Conservation (phyloP, 1,140 invertebrate species). For the Papilio machaon region DNA sequence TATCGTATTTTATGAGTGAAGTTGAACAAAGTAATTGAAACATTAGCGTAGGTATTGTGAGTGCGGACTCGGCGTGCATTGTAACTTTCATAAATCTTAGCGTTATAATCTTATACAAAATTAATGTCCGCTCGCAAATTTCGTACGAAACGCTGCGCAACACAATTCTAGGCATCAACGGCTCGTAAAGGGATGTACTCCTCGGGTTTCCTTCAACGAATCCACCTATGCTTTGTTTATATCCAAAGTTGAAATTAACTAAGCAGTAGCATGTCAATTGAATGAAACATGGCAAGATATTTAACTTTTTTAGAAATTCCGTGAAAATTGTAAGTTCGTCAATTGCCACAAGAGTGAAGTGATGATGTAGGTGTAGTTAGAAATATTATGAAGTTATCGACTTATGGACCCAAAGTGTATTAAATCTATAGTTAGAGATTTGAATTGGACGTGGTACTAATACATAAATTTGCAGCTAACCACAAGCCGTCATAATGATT, state of each 20-base stretch:
- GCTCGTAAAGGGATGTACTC: neutral
- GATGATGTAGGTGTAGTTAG: too few relatives aligned
- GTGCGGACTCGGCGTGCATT: neutral
- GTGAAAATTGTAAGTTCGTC: too few relatives aligned
- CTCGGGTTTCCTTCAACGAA: neutral
- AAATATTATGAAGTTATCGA: too few relatives aligned
- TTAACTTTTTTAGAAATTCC: too few relatives aligned
- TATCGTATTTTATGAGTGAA: neutral
- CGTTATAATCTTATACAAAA: neutral
- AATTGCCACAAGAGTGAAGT: too few relatives aligned
- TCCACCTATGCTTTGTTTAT: neutral
- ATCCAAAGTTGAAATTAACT: too few relatives aligned
- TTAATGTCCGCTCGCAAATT: neutral
- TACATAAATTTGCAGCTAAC: too few relatives aligned
- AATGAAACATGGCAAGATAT: too few relatives aligned
- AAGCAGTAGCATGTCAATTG: too few relatives aligned
- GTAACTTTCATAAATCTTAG: constrained; percentile 5
- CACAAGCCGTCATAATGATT: neutral
- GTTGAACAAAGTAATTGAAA: neutral
- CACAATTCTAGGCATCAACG: neutral
- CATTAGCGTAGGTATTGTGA: neutral
- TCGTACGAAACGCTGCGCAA: neutral
- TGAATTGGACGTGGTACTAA: too few relatives aligned
- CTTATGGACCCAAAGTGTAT: too few relatives aligned
- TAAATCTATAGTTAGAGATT: too few relatives aligned